Evolutionary conservation across 2,888 invertebrate genomes (phyloP).

Genomic region (Drosophila imparisetae): DNA sequence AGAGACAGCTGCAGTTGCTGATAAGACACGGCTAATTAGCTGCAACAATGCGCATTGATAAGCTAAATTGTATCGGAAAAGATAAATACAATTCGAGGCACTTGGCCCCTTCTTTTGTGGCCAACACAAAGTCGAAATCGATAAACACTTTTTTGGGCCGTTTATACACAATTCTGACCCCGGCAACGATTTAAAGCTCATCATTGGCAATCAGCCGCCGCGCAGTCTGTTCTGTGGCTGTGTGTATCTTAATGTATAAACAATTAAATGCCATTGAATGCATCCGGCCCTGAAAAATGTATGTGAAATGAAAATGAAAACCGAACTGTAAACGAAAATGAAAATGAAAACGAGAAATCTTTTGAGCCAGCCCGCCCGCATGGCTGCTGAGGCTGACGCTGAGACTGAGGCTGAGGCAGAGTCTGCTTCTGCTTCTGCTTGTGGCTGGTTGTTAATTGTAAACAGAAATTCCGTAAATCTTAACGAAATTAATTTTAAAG

Average conservation of each 20-base stretch:
- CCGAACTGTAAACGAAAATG: conserved; percentile 30
- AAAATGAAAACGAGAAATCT: conserved; percentile 30
- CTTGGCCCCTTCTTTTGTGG: background rate
- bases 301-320: conserved; percentile 36
- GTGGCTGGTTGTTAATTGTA: conserved; percentile 56
- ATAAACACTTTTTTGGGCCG: background rate
- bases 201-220: conserved; percentile 32
- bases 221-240: conserved; percentile 34
- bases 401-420: background rate
- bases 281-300: conserved; percentile 61
- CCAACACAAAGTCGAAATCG: background rate
- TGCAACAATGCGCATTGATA: conserved; percentile 55
- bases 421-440: background rate
- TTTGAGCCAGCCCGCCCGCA: conserved; percentile 56
- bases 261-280: conserved; percentile 60
- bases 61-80: conserved; percentile 42
- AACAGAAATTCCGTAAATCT: conserved; percentile 51
- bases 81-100: conserved; percentile 34
- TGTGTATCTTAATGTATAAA: conserved; percentile 54
- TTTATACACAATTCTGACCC: background rate
- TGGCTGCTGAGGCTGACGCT: conserved; percentile 11
- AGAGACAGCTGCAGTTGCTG: conserved; percentile 63
- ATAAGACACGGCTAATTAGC: conserved; percentile 74
- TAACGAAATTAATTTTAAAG: conserved; percentile 59
- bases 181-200: background rate